Conservation (phyloP, 2,888 invertebrate genomes). For the Clunio marinus region DNA sequence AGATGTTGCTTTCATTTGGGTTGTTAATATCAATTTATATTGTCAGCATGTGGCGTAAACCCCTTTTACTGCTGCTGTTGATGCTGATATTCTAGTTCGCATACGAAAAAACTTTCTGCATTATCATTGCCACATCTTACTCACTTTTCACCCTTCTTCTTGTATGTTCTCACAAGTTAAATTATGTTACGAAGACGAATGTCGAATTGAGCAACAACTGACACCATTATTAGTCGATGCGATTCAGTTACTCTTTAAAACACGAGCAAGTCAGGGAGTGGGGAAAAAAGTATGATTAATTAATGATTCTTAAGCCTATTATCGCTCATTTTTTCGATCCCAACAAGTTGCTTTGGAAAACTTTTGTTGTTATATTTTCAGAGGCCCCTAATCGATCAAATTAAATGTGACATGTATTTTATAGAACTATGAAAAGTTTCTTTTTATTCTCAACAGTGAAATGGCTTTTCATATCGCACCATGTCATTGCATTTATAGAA, state of each 20-base stretch:
- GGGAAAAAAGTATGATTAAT: conserved; percentile 35
- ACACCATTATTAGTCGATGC: background rate
- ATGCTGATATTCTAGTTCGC: background rate
- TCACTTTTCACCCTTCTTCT: background rate
- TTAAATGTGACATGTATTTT: conserved; percentile 39
- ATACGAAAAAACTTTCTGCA: conserved; percentile 18
- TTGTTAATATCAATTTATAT: conserved; percentile 32
- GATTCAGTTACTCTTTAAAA: background rate
- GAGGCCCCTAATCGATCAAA: conserved; percentile 33
- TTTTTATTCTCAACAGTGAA: conserved; percentile 1
- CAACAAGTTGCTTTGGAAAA: conserved; percentile 33
- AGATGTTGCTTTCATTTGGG: conserved; percentile 15
- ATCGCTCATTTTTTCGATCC: conserved; percentile 34
- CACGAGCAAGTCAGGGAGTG: background rate
- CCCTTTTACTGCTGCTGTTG: conserved; percentile 4
- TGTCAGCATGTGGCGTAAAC: conserved; percentile 35
- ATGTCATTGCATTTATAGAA: no score
- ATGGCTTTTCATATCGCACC: background rate
- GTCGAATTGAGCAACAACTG: conserved; percentile 16
- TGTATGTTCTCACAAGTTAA: background rate
- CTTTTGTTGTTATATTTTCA: conserved; percentile 13
- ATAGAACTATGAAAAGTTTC: conserved; percentile 7
- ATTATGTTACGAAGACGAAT: background rate
- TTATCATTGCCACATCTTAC: conserved; percentile 11
- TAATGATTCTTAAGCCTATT: conserved; percentile 39